These are phyloP conservation scores for Andrena dorsata DNA, from an alignment of 2,888 invertebrate species.

Conservation along the genomic window DNA sequence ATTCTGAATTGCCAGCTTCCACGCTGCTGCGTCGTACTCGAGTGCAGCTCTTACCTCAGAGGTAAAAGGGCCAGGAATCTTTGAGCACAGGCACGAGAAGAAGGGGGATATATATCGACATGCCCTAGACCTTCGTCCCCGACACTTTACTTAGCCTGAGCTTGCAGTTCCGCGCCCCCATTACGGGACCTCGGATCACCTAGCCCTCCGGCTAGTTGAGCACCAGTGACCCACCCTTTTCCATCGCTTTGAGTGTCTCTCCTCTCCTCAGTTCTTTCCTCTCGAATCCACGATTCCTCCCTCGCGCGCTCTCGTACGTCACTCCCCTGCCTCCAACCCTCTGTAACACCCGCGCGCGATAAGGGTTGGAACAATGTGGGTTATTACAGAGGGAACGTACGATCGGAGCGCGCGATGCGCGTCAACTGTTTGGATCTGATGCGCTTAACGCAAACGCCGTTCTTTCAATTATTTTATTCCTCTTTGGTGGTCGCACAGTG, in stretches of 20 bases:
- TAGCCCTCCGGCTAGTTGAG: constrained; percentile 58
- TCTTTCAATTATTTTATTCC: background rate
- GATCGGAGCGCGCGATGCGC: constrained; percentile 2
- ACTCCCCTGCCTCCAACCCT: constrained; percentile 19
- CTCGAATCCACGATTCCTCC: constrained; percentile 45
- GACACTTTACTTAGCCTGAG: constrained; percentile 63
- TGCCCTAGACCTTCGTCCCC: constrained; percentile 76
- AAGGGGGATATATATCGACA: constrained; percentile 56
- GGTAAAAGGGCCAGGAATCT: constrained; percentile 59
- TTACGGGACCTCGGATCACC: constrained; percentile 55
- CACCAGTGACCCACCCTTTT: constrained; percentile 56
- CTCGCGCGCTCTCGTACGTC: constrained; percentile 19
- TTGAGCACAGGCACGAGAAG: constrained; percentile 35
- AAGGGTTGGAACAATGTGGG: constrained; percentile 58
- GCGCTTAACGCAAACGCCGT: constrained; percentile 28
- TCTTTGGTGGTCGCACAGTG: background rate
- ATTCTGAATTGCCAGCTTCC: constrained; percentile 56
- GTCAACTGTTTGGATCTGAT: constrained; percentile 40
- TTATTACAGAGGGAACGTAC: constrained; percentile 55
- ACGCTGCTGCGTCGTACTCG: constrained; percentile 51
- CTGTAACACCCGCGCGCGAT: constrained; percentile 38
- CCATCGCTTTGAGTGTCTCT: constrained; percentile 45
- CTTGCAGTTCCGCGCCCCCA: constrained; percentile 59
- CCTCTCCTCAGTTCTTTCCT: constrained; percentile 31
- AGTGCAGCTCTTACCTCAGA: constrained; percentile 58